These are phyloP conservation scores for Sebastes trivittatus DNA, from an alignment of 2,797 vertebrate genomes.

Conservation along the genomic window DNA sequence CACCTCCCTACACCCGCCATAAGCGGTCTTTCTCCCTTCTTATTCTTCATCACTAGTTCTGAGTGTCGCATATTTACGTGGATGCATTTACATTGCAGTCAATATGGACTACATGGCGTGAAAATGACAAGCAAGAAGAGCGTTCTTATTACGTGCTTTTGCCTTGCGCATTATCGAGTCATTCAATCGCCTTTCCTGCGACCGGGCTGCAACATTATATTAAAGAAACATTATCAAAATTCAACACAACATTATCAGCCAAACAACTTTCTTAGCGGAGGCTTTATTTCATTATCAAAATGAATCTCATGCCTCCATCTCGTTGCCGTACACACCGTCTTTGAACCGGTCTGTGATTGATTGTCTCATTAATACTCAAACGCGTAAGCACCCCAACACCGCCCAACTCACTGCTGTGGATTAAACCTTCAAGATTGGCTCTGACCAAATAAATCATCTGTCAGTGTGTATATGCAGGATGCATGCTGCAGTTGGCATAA, in stretches of 20 bases:
- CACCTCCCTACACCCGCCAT: not conserved
- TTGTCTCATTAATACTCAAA: slow-evolving; percentile 68
- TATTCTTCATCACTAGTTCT: not conserved
- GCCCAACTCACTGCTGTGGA: slow-evolving; percentile 50
- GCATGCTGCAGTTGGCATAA: slow-evolving; percentile 49
- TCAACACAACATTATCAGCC: not conserved
- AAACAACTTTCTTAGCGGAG: slow-evolving; percentile 4
- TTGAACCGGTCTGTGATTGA: slow-evolving; percentile 63
- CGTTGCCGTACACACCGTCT: slow-evolving; percentile 27
- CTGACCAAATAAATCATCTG: slow-evolving; percentile 65
- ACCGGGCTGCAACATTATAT: not conserved
- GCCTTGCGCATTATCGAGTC: not conserved
- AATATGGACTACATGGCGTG: not conserved
- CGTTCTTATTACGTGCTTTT: not conserved
- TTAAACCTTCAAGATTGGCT: slow-evolving; percentile 50
- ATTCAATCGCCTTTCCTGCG: not conserved
- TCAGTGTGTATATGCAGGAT: slow-evolving; percentile 49
- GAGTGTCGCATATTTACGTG: not conserved
- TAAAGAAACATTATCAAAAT: slow-evolving; percentile 7
- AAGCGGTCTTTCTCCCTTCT: not conserved
- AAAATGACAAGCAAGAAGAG: not conserved
- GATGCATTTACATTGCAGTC: not conserved
- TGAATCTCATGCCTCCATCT: slow-evolving; percentile 42
- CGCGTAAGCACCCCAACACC: slow-evolving; percentile 31
- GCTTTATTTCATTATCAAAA: slow-evolving; percentile 54